These are phyloP conservation scores for Resseliella maxima DNA, from an alignment of 2,888 invertebrate genomes.

Conservation along the genomic window DNA sequence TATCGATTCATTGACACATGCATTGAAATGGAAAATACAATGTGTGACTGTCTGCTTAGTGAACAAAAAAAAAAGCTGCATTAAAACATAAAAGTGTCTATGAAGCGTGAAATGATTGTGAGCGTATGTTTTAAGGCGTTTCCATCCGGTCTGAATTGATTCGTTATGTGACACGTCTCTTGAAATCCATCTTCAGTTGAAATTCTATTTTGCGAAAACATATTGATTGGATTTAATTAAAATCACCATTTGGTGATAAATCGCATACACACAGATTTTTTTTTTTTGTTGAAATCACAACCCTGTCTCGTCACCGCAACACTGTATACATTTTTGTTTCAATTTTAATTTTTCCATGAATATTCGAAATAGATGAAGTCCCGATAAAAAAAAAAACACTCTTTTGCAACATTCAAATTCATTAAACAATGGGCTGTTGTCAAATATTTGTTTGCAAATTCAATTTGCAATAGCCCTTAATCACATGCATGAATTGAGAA, in stretches of 20 bases:
- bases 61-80: neutral
- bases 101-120: neutral
- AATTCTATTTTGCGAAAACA: neutral
- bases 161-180: neutral
- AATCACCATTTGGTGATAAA: neutral
- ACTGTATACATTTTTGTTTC: neutral
- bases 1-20: conserved; percentile 7
- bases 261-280: neutral
- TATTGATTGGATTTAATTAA: conserved; percentile 8
- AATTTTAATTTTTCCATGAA: too few species aligned
- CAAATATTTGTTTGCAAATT: conserved; percentile 50
- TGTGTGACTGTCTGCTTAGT: neutral
- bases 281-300: neutral
- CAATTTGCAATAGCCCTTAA: conserved; percentile 28
- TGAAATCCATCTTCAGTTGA: neutral
- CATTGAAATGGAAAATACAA: conserved; percentile 29
- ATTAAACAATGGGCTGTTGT: conserved; percentile 12
- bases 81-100: neutral
- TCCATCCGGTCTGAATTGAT: neutral
- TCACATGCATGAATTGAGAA: conserved; percentile 43
- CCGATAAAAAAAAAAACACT: neutral
- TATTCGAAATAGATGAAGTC: neutral
- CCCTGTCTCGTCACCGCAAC: neutral
- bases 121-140: conserved; percentile 10
- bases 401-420: conserved; percentile 38